Conservation (phyloP, 2,113 vertebrate genomes). For the Phycodurus eques region DNA sequence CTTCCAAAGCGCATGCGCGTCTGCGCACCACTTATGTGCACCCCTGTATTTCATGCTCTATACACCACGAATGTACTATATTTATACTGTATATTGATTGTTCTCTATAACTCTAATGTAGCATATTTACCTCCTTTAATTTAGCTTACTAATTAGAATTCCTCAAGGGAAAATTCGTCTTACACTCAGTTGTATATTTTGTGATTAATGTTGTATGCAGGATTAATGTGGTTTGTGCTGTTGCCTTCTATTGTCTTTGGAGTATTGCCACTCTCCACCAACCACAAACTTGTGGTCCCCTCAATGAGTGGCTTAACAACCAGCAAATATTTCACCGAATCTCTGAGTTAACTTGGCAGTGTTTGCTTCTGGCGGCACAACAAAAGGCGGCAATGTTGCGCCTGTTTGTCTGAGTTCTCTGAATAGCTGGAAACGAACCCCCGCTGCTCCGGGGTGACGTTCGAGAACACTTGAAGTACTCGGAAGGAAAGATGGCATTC, state of each 20-base stretch:
- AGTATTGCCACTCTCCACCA: conserved; percentile 15
- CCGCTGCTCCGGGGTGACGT: conserved; percentile 26
- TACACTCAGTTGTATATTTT: no score
- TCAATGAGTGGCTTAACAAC: conserved; percentile 36
- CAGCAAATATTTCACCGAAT: conserved; percentile 33
- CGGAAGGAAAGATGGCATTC: conserved; percentile 16
- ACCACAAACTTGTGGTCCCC: conserved; percentile 15
- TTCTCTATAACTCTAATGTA: no score
- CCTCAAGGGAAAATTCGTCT: no score
- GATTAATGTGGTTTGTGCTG: not conserved
- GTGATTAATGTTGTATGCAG: not conserved
- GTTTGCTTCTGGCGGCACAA: conserved; percentile 36
- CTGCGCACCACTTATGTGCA: no score
- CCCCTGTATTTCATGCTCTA: no score
- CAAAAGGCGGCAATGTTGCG: conserved; percentile 29
- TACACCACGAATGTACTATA: no score
- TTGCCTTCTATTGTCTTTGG: not conserved
- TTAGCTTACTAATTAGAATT: no score
- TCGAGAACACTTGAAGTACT: conserved; percentile 38
- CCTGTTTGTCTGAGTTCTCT: conserved; percentile 10
- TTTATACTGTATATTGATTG: no score
- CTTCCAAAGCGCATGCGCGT: no score
- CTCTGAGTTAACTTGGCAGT: not conserved
- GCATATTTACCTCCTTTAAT: no score
- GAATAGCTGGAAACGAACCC: conserved; percentile 57